These are phyloP conservation scores for Scrobipalpa atriplicella DNA, from an alignment of 2,888 invertebrate genomes.

Conservation along the genomic window DNA sequence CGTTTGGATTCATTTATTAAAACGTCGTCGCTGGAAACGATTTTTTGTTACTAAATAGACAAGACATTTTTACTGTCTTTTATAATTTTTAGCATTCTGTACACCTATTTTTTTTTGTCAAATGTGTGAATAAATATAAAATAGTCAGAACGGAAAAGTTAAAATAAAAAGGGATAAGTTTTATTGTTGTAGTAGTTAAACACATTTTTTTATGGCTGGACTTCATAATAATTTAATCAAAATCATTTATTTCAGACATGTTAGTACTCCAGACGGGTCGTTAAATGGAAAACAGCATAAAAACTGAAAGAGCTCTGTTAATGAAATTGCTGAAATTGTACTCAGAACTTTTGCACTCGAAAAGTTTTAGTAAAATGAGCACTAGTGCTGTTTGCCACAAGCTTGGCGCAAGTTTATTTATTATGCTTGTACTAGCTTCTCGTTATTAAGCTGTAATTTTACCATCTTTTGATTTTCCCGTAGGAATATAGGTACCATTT, in stretches of 20 bases:
- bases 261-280: neutral
- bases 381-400: neutral
- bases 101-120: too few relatives aligned
- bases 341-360: conserved; percentile 31
- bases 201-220: too few relatives aligned
- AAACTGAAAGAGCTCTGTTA: neutral
- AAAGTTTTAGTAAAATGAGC: conserved; percentile 12
- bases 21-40: neutral
- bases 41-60: too few relatives aligned
- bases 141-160: too few relatives aligned
- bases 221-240: too few relatives aligned
- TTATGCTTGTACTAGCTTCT: neutral
- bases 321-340: conserved; percentile 1
- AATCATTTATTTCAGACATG: neutral
- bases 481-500: neutral
- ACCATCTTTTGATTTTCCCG: too few relatives aligned
- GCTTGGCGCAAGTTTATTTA: neutral
- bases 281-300: neutral
- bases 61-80: too few relatives aligned
- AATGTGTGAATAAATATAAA: too few relatives aligned
- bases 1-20: too few relatives aligned
- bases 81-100: too few relatives aligned
- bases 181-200: too few relatives aligned
- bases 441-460: neutral
- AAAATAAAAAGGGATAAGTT: too few relatives aligned